Base-by-base conservation (phyloP, 2,888 invertebrate genomes). In the Drosophila falleni region DNA sequence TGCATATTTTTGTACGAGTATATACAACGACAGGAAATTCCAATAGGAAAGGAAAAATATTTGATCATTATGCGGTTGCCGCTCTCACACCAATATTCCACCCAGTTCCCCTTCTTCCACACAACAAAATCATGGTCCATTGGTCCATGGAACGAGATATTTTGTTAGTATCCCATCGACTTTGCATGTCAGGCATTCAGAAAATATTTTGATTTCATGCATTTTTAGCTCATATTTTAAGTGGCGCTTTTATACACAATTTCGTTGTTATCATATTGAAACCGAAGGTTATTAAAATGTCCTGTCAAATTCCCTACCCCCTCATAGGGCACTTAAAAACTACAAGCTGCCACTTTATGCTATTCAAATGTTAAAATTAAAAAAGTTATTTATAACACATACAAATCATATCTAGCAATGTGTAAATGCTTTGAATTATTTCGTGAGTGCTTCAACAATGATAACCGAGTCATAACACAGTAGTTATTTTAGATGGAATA, bases 171-270 rank as follows among this genome's bases (percentile, higher is more conserved):
- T 35, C 35, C 23, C 19, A 65, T 37, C 23, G 47, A 41, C 56
- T 51, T 46, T 39, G n/a, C 33, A 26, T 41, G 58, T 31, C 31
- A 26, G 71, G 33, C 58, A 62, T 63, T 58, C 35, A 23, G n/a
- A 35, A 71, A 64, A 76, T 67, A 61, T 67, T 76, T 67, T 58
- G 72, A 61, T 72, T 72, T 71, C 19, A 10, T 58, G 71, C 35
- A 64, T 64, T 64, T 69, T 64, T 23, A 33, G 37, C 41, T 47
- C 37, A 58, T n/a, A 42, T 42, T 60, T 60, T 5, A 15, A 23
- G 23, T 33, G 31, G 16, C 35, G 47, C 29, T 51, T 35, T 47
- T 33, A 35, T 53, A 26, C 29, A 29, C 19, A 19, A 26, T 54
- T 19, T 55, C 23, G n/a, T 31, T 54, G 37, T 23, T 29, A 9